Evolutionary conservation across 2,797 vertebrate species (phyloP), one percentile per base, ranked within the genome.

Genomic region (Fratercula arctica): DNA sequence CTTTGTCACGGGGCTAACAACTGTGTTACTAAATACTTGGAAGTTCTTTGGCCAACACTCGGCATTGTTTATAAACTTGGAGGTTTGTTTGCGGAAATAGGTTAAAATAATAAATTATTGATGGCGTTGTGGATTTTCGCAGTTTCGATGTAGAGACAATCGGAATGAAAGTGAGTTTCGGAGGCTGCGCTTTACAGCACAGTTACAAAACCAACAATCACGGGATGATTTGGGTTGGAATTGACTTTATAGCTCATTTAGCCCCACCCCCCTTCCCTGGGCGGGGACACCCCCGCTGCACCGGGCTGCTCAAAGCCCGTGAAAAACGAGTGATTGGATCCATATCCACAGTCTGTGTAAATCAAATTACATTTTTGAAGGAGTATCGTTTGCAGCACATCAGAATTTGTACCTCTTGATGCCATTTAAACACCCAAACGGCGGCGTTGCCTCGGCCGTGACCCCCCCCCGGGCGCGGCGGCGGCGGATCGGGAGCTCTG

Each of bases 101-200:
- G 24, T 54, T 26, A 61, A 75, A 85, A 35, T 51, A 16, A 64
- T 33, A 25, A 39, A 51, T 24, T 45, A 18, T 10, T 51, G 64
- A 41, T 54, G n/a, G 39, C 16, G 35, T 1, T 4, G 11, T 16
- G 23, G 37, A 10, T 53, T 54, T 66, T 35, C 7, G 39, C 3
- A 1, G 7, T 43, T 85, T 93, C 45, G 51, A 2, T 0, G 0
- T n/a, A 25, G 53, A 35, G 29, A 35, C 6, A 50, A 16, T 2
- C 28, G 23, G 15, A 43, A 51, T 5, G 4, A 15, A 43, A 56
- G 5, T 13, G 26, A 63, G 6, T 56, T 85, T 87, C 56, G 29
- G 48, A 83, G 16, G 25, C 43, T 24, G 19, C 1, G 0, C 24
- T 87, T 75, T 37, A 43, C 9, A n/a, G 11, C 25, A 16, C 8